These are phyloP conservation scores for Drosophila malerkotliana DNA, from an alignment of 1,140 invertebrate genomes.

Conservation along the genomic window DNA sequence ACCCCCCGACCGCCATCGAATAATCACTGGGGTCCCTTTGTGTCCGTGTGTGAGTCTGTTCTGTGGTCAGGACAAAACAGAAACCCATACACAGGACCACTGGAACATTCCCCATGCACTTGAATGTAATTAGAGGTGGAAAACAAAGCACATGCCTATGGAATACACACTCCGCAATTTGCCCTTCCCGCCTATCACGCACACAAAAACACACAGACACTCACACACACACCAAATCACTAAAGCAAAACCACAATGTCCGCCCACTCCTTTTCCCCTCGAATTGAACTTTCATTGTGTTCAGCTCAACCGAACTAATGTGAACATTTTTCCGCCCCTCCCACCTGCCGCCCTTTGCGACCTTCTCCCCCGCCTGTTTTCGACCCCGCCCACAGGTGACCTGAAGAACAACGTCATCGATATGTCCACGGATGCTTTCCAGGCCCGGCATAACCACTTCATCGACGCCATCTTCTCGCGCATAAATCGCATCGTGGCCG, in stretches of 20 bases:
- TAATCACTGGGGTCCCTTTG: constrained; percentile 23
- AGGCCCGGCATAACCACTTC: constrained; percentile 88
- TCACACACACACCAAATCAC: constrained; percentile 6
- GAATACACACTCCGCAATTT: constrained; percentile 24
- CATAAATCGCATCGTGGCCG: constrained; percentile 90
- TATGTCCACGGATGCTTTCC: constrained; percentile 81
- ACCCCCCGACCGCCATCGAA: constrained; percentile 18
- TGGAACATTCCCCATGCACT: constrained; percentile 20
- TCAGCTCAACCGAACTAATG: constrained; percentile 44
- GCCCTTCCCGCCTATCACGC: constrained; percentile 1
- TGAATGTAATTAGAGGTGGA: constrained; percentile 63
- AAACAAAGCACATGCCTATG: constrained; percentile 57
- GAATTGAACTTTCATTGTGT: constrained; percentile 37
- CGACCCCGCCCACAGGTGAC: constrained; percentile 60
- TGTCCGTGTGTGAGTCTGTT: constrained; percentile 28
- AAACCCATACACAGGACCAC: not conserved
- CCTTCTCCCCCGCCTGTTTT: constrained; percentile 1
- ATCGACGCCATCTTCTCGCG: constrained; percentile 91
- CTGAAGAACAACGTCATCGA: constrained; percentile 83
- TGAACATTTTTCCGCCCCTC: constrained; percentile 31
- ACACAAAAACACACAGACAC: constrained; percentile 16
- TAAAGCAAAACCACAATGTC: constrained; percentile 33
- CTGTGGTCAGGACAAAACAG: constrained; percentile 30
- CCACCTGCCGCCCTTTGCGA: not conserved
- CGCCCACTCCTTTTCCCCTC: constrained; percentile 9